Base-by-base conservation (phyloP, 2,113 vertebrate genomes). In the Dendropsophus ebraccatus region DNA sequence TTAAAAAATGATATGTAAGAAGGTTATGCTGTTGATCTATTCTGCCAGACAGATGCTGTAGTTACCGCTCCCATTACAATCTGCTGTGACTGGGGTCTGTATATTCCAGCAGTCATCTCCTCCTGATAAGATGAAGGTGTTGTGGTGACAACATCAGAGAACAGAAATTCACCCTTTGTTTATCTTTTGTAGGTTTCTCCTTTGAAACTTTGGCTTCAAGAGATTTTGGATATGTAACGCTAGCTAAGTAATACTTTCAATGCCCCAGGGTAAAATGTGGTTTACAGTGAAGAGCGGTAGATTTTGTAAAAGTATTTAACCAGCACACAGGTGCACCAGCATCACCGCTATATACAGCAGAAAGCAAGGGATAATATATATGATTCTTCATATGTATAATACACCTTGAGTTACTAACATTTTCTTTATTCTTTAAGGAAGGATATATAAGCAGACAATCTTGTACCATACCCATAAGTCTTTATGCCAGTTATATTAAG, bases 41-140 rank as follows among this genome's bases (percentile, higher is more conserved):
- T 41, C 41, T 3, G 41, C 8, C 41, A 41, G 41, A 5, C 41
- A 41, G 41, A 41, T 5, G 41, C 41, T 41, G 3, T 41, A 41
- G 41, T 41, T 5, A 41, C 41, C 8, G 41, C 10, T 28, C 1
- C 3, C 11, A 32, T 67, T 32, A 32, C 0, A 49, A 11, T 49
- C n/a, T 25, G 4, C n/a, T 28, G 49, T 75, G n/a, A 75, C 30
- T 28, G 14, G 17, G 0, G 25, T 62, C 25, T 62, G 60, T 74
- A 74, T 25, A 25, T 74, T 74, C 41, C 17, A 49, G n/a, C 41
- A 47, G 10, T 49, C 69, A 10, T 19, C 21, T 74, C n/a, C 35
- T 75, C 14, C n/a, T 75, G 73, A 50, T 75, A 50, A 75, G 45
- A 75, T 75, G 50, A 75, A 75, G 73, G 73, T 75, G 45, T 50